A percentile compares a stretch with the other conserved stretches of the same genome.
These are phyloP conservation scores for Chirona hameri DNA, from an alignment of 2,888 invertebrate genomes.

Conservation along the genomic window DNA sequence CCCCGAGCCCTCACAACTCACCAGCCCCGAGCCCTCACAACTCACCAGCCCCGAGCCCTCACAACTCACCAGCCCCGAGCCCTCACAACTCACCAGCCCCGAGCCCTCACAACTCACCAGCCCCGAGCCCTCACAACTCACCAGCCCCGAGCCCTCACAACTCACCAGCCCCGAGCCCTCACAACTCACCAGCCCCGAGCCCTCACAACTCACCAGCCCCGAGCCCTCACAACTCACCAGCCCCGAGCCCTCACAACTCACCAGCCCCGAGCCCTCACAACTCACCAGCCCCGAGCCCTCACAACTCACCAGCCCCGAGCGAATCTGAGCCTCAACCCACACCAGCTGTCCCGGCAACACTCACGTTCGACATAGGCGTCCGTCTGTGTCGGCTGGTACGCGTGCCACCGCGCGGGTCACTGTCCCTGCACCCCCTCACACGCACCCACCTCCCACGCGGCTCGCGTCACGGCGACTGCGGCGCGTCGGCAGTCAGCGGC, in stretches of 20 bases:
- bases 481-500: neutral
- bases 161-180: too few relatives aligned
- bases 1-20: neutral
- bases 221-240: neutral
- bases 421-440: neutral
- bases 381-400: neutral
- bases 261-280: too few relatives aligned
- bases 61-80: too few relatives aligned
- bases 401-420: neutral
- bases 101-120: too few relatives aligned
- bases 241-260: neutral
- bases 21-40: too few relatives aligned
- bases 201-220: too few relatives aligned
- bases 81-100: neutral
- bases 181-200: neutral
- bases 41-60: neutral
- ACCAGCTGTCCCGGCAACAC: neutral
- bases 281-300: neutral
- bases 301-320: too few relatives aligned
- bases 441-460: too few relatives aligned
- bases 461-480: neutral
- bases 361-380: neutral
- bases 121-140: neutral
- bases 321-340: neutral
- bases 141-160: neutral